Percentiles rank a stretch among this genome's conserved stretches.
These are phyloP conservation scores for Gymnoscopelus microlampas DNA, from an alignment of 2,797 vertebrate genomes.

Conservation along the genomic window DNA sequence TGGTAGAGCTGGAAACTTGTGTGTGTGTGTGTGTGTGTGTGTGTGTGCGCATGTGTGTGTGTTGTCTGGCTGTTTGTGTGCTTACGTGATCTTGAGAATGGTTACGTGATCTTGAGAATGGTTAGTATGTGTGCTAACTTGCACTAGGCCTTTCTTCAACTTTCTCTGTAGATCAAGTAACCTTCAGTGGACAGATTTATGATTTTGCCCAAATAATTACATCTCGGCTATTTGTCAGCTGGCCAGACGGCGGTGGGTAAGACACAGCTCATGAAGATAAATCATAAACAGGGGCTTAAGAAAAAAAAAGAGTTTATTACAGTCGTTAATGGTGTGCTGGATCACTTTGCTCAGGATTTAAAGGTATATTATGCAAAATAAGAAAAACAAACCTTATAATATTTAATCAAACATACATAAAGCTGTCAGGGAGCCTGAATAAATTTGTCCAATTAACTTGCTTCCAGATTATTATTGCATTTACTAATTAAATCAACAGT, in stretches of 20 bases:
- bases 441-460: constrained; percentile 88
- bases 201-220: constrained; percentile 71
- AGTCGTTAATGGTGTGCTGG: constrained; percentile 82
- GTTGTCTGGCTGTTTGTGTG: constrained; percentile 11
- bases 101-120: constrained; percentile 17
- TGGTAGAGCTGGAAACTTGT: too few species aligned
- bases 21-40: too few species aligned
- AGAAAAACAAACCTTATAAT: constrained; percentile 91
- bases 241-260: constrained; percentile 77
- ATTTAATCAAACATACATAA: constrained; percentile 94
- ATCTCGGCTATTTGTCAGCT: constrained; percentile 84
- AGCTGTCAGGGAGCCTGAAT: constrained; percentile 86
- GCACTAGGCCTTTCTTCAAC: constrained; percentile 67
- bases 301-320: constrained; percentile 84
- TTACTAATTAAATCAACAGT: constrained; percentile 90
- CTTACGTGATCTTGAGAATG: constrained; percentile 17
- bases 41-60: constrained; percentile 11
- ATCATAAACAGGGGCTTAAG: constrained; percentile 81
- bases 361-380: constrained; percentile 94
- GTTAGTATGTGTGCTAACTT: constrained; percentile 40
- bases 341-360: constrained; percentile 81
- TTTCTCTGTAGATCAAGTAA: constrained; percentile 79
- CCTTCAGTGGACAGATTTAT: constrained; percentile 83
- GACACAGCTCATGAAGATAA: constrained; percentile 75
- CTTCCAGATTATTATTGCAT: constrained; percentile 88